Evolutionary conservation across 2,113 vertebrate species (phyloP).

Genomic region (Charadrius vociferus): DNA sequence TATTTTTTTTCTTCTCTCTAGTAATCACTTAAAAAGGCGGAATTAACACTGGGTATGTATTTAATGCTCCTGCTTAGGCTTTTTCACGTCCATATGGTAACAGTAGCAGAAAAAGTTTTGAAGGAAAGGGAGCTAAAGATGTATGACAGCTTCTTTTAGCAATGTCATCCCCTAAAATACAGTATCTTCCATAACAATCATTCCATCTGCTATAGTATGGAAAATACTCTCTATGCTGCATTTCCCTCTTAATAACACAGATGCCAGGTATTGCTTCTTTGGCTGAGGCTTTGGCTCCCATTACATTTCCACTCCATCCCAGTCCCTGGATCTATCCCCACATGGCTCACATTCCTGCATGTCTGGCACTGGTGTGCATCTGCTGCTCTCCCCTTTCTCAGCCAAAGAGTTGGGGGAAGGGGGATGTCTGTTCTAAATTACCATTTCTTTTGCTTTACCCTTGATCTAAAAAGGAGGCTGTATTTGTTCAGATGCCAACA

Average conservation of each 20-base stretch:
- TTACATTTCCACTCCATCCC: neutral
- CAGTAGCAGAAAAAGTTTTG: neutral
- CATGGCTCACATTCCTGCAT: neutral
- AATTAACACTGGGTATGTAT: neutral
- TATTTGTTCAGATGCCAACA: neutral
- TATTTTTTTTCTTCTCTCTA: neutral
- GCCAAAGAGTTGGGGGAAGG: neutral
- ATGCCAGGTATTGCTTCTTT: neutral
- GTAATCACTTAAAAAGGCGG: neutral
- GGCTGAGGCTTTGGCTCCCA: neutral
- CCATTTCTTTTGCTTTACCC: neutral
- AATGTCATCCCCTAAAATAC: neutral
- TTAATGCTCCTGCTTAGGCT: neutral
- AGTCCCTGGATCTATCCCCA: neutral
- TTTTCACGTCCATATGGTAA: neutral
- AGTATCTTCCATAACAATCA: neutral
- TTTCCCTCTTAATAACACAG: neutral
- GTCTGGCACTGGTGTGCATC: neutral
- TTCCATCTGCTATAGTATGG: neutral
- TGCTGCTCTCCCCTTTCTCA: neutral
- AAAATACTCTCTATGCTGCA: neutral
- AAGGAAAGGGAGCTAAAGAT: neutral
- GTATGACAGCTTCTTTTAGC: neutral
- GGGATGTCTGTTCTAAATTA: neutral
- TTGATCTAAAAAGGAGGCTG: neutral